Evolutionary conservation across 2,797 vertebrate species (phyloP).

Genomic region (Gallirallus australis): DNA sequence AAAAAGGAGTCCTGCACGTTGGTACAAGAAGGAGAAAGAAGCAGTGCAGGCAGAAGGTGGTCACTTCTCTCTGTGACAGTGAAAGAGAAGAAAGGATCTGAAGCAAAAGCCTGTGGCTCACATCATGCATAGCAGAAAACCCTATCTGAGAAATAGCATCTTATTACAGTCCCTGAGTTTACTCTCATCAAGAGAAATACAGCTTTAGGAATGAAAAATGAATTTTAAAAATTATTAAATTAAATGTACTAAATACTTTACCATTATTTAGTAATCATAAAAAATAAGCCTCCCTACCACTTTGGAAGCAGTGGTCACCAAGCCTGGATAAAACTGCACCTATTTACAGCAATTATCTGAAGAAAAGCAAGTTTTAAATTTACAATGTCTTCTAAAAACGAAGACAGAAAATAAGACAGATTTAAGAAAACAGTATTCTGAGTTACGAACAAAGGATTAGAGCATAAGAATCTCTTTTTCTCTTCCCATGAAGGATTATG

Average conservation of each 20-base stretch:
- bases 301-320: background rate
- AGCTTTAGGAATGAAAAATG: background rate
- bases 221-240: too few species aligned
- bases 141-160: background rate
- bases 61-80: background rate
- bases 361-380: background rate
- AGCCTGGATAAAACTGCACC: background rate
- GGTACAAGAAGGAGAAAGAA: background rate
- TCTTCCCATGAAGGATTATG: background rate
- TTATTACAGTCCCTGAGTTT: background rate
- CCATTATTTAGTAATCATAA: background rate
- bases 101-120: background rate
- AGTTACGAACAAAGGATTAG: background rate
- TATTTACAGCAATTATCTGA: background rate
- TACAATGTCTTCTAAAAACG: background rate
- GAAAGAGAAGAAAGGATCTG: background rate
- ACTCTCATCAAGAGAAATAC: background rate
- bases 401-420: background rate
- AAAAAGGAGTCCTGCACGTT: background rate
- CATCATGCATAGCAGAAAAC: background rate
- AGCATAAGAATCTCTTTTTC: background rate
- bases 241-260: background rate
- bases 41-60: rapidly evolving
- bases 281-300: background rate
- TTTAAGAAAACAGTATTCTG: background rate